Base-by-base conservation (phyloP, 2,113 vertebrate species). In the Aramus guarauna region DNA sequence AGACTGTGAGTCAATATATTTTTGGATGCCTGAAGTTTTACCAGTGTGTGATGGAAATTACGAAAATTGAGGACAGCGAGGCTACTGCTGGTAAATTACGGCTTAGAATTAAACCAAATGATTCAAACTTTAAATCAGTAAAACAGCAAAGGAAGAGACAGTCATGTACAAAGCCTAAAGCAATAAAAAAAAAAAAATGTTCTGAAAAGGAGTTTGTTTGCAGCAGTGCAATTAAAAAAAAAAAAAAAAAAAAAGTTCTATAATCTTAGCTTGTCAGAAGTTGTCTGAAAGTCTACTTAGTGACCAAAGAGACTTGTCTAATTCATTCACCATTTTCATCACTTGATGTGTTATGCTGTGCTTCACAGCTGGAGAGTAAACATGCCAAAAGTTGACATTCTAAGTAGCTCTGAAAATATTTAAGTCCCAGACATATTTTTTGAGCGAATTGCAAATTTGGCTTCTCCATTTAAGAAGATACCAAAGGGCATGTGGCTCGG, bases 1-100 rank as follows among this genome's bases (percentile, higher is more conserved):
- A 98, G 98, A 98, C 98, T 96, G 53, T 98, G 98, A 98, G 96
- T 98, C 97, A 98, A 85, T 87, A 16, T 32, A 84, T 88, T 97
- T 95, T 92, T 92, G 88, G 96, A 94, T 47, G 64, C 90, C 80
- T 94, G 73, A 48, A 95, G 85, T 84, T 97, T 93, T 97, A 95
- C 67, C 87, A 97, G 88, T 66, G 76, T 97, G 80, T 88, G 89
- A 75, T 97, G 95, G 95, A 98, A 98, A 97, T 96, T 80, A 92
- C 66, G 72, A 97, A 97, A 97, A 94, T 71, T 90, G 90, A 93
- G 81, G 67, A 80, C 60, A 96, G 84, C 29, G 95, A 94, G 43
- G 75, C 80, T 94, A 88, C 93, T 90, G 67, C 97, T 94, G 95
- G 82, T 97, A 98, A 98, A 97, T 97, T 95, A 95, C 87, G 93